Percentiles rank a stretch among this genome's conserved stretches.
phyloP scores from a whole-genome alignment of 2,797 vertebrate genomes.

The Adelosebastes latens region DNA sequence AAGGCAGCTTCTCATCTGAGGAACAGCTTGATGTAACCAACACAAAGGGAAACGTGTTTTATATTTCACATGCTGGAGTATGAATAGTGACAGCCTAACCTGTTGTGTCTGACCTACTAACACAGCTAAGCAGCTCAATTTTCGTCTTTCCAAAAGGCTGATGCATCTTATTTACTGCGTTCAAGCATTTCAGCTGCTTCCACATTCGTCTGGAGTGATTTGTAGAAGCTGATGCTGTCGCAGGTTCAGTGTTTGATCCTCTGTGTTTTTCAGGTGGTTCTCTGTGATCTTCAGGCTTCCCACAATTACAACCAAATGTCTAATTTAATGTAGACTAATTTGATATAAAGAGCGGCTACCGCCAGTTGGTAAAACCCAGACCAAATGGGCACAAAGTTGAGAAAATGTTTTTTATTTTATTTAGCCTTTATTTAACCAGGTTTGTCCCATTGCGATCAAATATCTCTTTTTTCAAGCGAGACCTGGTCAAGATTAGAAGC shows the following conservation, averaged over 20 bases:
- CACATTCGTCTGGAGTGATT: not conserved
- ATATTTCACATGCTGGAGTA: not conserved
- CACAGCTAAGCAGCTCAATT: not conserved
- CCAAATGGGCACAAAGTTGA: not conserved
- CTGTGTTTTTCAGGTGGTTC: not conserved
- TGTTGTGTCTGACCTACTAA: not conserved
- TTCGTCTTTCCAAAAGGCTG: not conserved
- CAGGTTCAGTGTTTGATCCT: not conserved
- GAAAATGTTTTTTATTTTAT: no score
- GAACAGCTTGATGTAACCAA: not conserved
- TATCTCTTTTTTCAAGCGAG: no score
- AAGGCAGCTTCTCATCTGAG: slow-evolving; percentile 10
- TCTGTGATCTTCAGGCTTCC: not conserved
- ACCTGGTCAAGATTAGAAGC: no score
- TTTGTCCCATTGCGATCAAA: no score
- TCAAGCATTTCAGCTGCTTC: not conserved
- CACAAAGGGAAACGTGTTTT: not conserved
- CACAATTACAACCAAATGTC: not conserved
- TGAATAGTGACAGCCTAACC: not conserved
- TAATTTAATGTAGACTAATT: not conserved
- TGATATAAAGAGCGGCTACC: not conserved
- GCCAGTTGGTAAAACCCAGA: not conserved
- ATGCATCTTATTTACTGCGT: not conserved
- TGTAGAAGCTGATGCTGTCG: not conserved
- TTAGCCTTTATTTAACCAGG: no score